Conservation (phyloP, 2,888 invertebrate species). For the Chrysolina haemoptera region DNA sequence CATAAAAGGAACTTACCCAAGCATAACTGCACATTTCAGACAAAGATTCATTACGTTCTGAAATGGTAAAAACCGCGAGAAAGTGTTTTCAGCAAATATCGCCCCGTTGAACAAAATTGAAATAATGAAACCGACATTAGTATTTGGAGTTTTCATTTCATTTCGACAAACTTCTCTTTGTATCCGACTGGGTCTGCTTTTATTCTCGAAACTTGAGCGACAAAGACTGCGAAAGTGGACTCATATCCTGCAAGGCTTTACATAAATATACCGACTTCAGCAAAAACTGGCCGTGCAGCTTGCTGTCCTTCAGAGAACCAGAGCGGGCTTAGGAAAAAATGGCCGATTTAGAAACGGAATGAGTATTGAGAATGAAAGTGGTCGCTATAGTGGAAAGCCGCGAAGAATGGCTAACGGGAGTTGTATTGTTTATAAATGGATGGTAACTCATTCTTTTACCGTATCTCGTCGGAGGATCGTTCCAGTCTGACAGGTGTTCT, state of each 20-base stretch:
- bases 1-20: not conserved
- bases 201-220: slow-evolving; percentile 5
- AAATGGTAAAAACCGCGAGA: not conserved
- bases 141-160: slow-evolving; percentile 8
- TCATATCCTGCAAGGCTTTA: slow-evolving; percentile 14
- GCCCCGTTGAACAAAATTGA: too few species aligned
- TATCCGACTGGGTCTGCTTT: slow-evolving; percentile 9
- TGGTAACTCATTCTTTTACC: slow-evolving; percentile 45
- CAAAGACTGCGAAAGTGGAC: slow-evolving; percentile 21
- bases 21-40: not conserved
- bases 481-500: slow-evolving; percentile 34
- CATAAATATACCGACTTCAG: slow-evolving; percentile 12
- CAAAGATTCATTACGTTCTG: not conserved
- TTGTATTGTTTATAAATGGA: slow-evolving; percentile 49
- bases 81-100: slow-evolving; percentile 1
- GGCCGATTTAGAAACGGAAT: slow-evolving; percentile 24
- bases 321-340: slow-evolving; percentile 28
- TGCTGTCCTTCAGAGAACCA: slow-evolving; percentile 26
- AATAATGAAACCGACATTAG: not conserved
- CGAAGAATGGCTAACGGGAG: slow-evolving; percentile 49
- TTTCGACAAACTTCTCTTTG: not conserved
- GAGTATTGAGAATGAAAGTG: slow-evolving; percentile 49
- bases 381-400: slow-evolving; percentile 28
- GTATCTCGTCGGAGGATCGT: slow-evolving; percentile 42
- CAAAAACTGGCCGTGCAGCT: slow-evolving; percentile 10